Base-by-base conservation (phyloP, 2,888 invertebrate genomes). In the Priocnemis perturbator region DNA sequence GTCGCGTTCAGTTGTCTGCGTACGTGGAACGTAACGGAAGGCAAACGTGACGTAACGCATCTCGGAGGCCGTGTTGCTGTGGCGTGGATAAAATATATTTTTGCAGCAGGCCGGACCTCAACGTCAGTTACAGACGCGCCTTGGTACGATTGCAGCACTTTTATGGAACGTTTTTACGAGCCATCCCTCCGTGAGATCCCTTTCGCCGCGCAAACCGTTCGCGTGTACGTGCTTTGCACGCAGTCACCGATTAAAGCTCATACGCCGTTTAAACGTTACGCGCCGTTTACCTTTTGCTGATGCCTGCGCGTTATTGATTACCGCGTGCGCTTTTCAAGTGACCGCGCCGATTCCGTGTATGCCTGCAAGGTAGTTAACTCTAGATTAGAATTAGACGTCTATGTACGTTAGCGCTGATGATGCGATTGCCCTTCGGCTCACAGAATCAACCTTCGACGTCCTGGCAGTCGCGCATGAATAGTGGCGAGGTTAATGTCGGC, bases 101-200 rank as follows among this genome's bases (percentile, higher is more conserved):
- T 76, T 71, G 75, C 68, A 66, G 63, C 66, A 60, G 60, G 60
- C 71, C 64, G 77, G 79, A 72, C 70, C 66, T 73, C 26, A 71
- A 73, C 58, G 79, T 81, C 75, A 78, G 75, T 82, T 81, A 84
- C 86, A 85, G 83, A 82, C 82, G 79, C 81, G 79, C 79, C 74
- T 78, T 61, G 75, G 75, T 72, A 79, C 83, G 83, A 85, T 84
- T 84, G 82, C 80, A 79, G 76, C 79, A 81, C 79, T 84, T 86
- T 86, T 85, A 86, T 83, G 77, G 78, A 71, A 69, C 78, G 74
- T 83, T 86, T 86, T 86, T 86, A 86, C 84, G 83, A 83, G 79
- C 71, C 60, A 59, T 52, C 74, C 52, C 70, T 62, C 71, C 50
- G 2, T 17, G 20, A 17, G 47, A 47, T 47, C 47, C 47, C 47